Evolutionary conservation across 2,888 invertebrate species (phyloP), one percentile per base, ranked within the genome.

Genomic region (Brachyptera risi): DNA sequence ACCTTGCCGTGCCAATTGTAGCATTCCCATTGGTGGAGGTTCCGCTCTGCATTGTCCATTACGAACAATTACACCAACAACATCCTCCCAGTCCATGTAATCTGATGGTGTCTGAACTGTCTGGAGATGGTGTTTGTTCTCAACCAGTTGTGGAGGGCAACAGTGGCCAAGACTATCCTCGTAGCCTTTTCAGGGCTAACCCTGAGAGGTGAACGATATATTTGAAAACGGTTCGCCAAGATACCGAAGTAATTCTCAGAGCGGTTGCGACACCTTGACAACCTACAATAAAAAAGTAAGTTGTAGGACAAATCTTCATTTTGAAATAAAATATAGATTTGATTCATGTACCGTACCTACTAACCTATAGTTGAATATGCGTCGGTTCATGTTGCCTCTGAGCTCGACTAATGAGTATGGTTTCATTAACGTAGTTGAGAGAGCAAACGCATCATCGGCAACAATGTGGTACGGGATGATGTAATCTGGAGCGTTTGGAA

Each of bases 321-420:
- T n/a, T n/a, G n/a, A n/a, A n/a, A 7, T 5, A 31, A 31, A 31
- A 31, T 31, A 31, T n/a, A n/a, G n/a, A 31, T 31, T 31, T 31
- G 5, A 31, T 31, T 31, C 11, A 11, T 31, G 11, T 5, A 31
- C 11, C 5, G 31, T 31, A 31, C 31, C 21, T n/a, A n/a, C n/a
- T n/a, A n/a, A 44, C 44, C 58, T 38, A 44, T 58, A 58, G 26
- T 58, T 58, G 19, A 58, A 58, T 21, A 58, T 58, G 2, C 58
- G 47, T 11, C 42, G 19, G 9, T 38, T 2, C 26, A 58, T 24
- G 19, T 44, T 44, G 13, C 51, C 31, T 24, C 35, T 2, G 15
- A 24, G 9, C 9, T 35, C 35, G 3, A 15, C 19, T 2, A 9
- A 15, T 4, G 51, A 35, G 35, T 31, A 51, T 4, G 51, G 51